Evolutionary conservation across 2,888 invertebrate species (phyloP).

Genomic region (Candidula unifasciata): DNA sequence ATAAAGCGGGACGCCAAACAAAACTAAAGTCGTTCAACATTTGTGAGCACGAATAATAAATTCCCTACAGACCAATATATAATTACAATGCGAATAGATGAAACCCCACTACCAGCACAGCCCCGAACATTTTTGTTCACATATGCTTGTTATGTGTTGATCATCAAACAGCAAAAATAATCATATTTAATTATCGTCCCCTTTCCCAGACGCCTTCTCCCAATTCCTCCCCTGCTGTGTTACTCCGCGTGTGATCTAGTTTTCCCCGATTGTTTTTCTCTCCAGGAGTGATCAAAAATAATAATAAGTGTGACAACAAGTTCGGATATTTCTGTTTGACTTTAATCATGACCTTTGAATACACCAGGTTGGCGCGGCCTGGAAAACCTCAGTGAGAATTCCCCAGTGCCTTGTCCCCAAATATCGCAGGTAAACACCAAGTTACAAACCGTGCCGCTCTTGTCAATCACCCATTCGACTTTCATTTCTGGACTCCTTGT

Average conservation of each 20-base stretch:
- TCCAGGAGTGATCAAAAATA: neutral
- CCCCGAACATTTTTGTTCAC: too few species aligned
- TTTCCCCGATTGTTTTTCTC: constrained; percentile 21
- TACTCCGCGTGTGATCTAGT: neutral
- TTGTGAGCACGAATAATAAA: too few species aligned
- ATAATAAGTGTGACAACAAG: neutral
- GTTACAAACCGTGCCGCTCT: constrained; percentile 19
- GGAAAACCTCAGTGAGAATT: neutral
- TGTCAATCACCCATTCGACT: constrained; percentile 39
- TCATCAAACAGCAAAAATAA: too few species aligned
- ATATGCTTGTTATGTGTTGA: too few species aligned
- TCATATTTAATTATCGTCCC: too few species aligned
- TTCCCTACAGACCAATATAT: too few species aligned
- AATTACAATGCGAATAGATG: too few species aligned
- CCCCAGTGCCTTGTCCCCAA: constrained; percentile 30
- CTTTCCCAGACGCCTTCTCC: too few species aligned
- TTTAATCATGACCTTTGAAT: constrained; percentile 59
- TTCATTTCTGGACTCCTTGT: constrained; percentile 28
- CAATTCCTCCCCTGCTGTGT: neutral
- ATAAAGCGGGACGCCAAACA: too few species aligned
- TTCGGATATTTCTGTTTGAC: constrained; percentile 54
- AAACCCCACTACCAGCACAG: too few species aligned
- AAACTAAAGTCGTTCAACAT: too few species aligned
- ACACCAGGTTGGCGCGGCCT: constrained; percentile 28
- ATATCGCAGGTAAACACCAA: constrained; percentile 42